Percentiles rank a stretch among this genome's conserved stretches.
These are phyloP conservation scores for Drosophila pseudotalamancana DNA, from an alignment of 2,888 invertebrate species.

Conservation along the genomic window DNA sequence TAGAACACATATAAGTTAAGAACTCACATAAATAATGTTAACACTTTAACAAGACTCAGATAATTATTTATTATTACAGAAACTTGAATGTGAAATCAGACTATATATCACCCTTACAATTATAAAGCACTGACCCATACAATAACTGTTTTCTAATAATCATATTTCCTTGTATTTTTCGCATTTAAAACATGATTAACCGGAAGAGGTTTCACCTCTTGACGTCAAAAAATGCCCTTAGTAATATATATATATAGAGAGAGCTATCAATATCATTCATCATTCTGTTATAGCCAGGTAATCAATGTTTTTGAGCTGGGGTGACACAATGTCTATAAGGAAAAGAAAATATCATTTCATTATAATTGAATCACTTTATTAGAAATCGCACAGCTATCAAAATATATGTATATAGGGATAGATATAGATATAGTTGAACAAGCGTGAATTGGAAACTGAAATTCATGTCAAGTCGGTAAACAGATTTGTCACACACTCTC, in stretches of 20 bases:
- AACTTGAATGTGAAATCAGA: not conserved
- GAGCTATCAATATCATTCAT: conserved; percentile 38
- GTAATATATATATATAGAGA: conserved; percentile 23
- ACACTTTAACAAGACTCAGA: no score
- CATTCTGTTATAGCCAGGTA: conserved; percentile 25
- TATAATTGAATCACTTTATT: conserved; percentile 67
- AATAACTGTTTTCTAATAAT: not conserved
- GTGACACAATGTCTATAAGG: conserved; percentile 74
- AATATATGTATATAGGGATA: not conserved
- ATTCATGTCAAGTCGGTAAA: conserved; percentile 30
- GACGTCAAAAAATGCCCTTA: conserved; percentile 50
- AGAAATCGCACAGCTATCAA: conserved; percentile 44
- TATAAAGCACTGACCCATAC: conserved; percentile 40
- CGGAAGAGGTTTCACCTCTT: conserved; percentile 33
- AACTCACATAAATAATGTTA: no score
- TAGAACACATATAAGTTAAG: no score
- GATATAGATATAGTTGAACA: conserved; percentile 45
- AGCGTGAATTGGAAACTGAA: conserved; percentile 55
- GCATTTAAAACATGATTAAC: conserved; percentile 24
- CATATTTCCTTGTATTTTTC: conserved; percentile 4
- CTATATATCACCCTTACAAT: conserved; percentile 13
- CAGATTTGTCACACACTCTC: conserved; percentile 62
- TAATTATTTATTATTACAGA: no score
- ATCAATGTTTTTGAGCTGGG: conserved; percentile 27
- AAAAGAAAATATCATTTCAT: conserved; percentile 56